Conservation (phyloP, 53 echinoderm and acorn worm species). For the Echinometra lucunter region DNA sequence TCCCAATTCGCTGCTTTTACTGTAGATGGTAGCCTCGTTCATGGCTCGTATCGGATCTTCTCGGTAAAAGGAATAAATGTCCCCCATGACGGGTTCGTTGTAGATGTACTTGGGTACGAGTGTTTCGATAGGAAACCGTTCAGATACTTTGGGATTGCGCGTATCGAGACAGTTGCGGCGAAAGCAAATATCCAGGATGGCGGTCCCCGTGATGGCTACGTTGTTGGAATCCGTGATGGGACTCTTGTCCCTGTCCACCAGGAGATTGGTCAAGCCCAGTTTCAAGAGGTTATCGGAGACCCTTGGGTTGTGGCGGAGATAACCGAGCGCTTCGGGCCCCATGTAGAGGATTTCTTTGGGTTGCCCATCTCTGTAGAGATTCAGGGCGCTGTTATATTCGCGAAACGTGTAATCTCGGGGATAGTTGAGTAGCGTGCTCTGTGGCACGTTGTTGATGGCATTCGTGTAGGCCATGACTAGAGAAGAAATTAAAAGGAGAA, state of each 20-base stretch:
- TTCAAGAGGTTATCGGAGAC: background rate
- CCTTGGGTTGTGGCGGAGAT: background rate
- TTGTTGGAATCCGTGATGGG: slow-evolving; percentile 8
- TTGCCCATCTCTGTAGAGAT: background rate
- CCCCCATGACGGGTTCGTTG: slow-evolving; percentile 1
- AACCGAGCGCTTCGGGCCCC: background rate
- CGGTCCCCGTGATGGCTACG: background rate
- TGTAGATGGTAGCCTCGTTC: background rate
- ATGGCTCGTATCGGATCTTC: background rate
- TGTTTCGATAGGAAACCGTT: background rate
- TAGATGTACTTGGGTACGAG: background rate
- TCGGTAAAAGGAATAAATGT: background rate
- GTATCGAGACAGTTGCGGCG: background rate
- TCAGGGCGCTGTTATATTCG: background rate
- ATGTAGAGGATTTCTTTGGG: background rate
- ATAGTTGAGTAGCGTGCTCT: background rate
- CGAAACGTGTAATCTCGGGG: background rate
- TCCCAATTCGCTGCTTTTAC: background rate
- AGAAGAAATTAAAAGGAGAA: too few relatives aligned
- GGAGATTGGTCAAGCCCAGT: background rate
- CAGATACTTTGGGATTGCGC: background rate
- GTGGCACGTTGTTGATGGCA: background rate
- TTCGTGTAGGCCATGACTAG: background rate
- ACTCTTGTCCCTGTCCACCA: background rate
- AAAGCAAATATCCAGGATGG: background rate